Base-by-base conservation (phyloP, 2,113 vertebrate species). In the Theropithecus gelada region DNA sequence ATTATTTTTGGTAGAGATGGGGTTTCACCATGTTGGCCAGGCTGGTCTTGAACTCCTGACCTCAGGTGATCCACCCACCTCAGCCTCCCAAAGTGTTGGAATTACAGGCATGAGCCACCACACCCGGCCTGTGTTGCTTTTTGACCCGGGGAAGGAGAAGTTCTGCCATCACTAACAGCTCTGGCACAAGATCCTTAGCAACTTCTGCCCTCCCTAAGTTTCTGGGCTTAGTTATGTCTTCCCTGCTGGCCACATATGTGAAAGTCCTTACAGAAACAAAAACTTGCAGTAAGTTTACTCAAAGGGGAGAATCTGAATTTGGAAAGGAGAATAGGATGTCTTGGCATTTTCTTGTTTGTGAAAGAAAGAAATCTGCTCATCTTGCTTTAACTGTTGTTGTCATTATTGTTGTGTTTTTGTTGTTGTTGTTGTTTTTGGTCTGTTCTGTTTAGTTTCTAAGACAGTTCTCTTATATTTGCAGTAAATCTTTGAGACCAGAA, bases 401-500 rank as follows among this genome's bases (percentile, higher is more conserved):
- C 66, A 68, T 68, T 35, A 35, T 68, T 68, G 66, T 68, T 68
- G 66, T 68, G 66, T 68, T 68, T 35, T 30, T 30, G 27, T 10
- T 64, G 27, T 61, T 30, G 59, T 32, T 68, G 16, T 66, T 25
- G 61, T 18, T 84, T 75, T 48, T 73, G 35, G 6, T 86, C 22
- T 48, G 11, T 95, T 87, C 6, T 96, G 6, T 73, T 96, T 32
- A 50, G 8, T 83, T 35, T 97, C 94, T 97, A 88, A 97, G 68
- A 64, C 40, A 96, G 90, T 97, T 97, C 30, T 98, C 70, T 97
- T 99, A 32, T 92, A 88, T 97, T 98, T 98, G 97, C 98, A 99
- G 99, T 98, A 99, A 99, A 99, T 99, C 99, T 98, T 99, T 99
- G 95, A 99, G 99, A 98, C 99, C 99, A 6, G 99, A 99, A 98